Percentiles rank a stretch among this genome's conserved stretches.
Evolutionary conservation across 2,113 vertebrate genomes (phyloP).

Genomic region (Aldabrachelys gigantea): DNA sequence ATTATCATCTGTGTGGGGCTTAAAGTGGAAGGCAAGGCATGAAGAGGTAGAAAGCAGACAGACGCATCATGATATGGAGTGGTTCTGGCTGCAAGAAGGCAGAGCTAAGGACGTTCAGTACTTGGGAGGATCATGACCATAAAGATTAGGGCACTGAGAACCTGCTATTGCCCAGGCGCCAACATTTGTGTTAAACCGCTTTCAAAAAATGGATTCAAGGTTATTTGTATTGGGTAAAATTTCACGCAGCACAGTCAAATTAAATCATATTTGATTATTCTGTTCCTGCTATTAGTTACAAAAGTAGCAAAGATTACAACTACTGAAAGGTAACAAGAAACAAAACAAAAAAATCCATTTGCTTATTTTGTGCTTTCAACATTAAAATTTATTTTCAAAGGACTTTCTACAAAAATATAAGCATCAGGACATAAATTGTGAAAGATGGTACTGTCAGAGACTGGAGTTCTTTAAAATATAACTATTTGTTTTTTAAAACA

Average conservation of each 20-base stretch:
- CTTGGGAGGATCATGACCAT: not conserved
- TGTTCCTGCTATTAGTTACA: not conserved
- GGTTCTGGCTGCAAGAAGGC: not conserved
- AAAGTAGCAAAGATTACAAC: not conserved
- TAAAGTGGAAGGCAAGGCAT: not conserved
- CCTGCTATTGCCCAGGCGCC: not conserved
- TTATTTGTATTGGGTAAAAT: not conserved
- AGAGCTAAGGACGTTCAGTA: not conserved
- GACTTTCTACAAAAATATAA: fast-evolving
- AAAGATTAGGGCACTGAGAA: not conserved
- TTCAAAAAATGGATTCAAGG: no score
- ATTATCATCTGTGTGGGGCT: not conserved
- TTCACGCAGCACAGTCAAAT: not conserved
- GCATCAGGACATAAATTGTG: not conserved
- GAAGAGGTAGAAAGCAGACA: not conserved
- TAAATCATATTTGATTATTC: not conserved
- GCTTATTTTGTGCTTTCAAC: not conserved
- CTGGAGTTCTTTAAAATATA: conserved; percentile 2
- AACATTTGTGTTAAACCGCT: not conserved
- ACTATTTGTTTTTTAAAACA: not conserved
- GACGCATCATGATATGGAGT: not conserved
- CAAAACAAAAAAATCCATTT: not conserved
- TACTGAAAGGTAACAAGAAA: fast-evolving
- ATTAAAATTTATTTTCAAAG: not conserved
- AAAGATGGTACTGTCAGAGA: not conserved